Conservation (phyloP, 2,113 vertebrate species). For the Sylvilagus bachmani region DNA sequence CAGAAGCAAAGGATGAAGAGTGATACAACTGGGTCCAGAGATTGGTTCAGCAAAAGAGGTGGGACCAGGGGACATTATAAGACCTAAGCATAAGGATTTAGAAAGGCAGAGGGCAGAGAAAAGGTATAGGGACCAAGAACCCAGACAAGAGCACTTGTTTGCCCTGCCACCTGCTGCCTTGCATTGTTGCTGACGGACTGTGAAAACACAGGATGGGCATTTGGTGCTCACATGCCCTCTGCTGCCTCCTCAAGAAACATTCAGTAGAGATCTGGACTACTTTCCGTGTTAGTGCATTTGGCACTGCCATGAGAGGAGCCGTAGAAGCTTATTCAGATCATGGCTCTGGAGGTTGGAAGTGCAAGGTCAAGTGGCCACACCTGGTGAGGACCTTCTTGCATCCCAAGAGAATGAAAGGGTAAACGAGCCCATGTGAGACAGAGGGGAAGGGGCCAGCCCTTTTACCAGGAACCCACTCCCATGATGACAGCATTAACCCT, state of each 20-base stretch:
- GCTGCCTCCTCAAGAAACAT: not conserved
- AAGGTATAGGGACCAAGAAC: not conserved
- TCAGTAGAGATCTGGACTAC: not conserved
- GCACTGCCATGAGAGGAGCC: not conserved
- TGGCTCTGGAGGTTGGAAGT: not conserved
- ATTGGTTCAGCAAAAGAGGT: not conserved
- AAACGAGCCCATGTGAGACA: not conserved
- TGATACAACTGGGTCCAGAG: not conserved
- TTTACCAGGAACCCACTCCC: not conserved
- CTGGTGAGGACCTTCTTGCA: not conserved
- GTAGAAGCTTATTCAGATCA: not conserved
- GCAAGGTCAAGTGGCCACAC: no score
- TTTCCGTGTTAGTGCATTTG: not conserved
- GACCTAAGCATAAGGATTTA: not conserved
- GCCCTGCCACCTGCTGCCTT: not conserved
- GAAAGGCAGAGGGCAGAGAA: conserved; percentile 11
- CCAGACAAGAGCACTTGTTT: not conserved
- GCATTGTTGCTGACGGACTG: not conserved
- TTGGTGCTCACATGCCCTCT: not conserved
- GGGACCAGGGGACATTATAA: not conserved
- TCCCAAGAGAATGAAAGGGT: not conserved
- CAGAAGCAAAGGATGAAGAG: not conserved
- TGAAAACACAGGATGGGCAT: not conserved
- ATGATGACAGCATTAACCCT: not conserved
- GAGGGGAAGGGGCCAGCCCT: not conserved